phyloP scores from a whole-genome alignment of 2,888 invertebrate species.

The Linnaemya vulpina region DNA sequence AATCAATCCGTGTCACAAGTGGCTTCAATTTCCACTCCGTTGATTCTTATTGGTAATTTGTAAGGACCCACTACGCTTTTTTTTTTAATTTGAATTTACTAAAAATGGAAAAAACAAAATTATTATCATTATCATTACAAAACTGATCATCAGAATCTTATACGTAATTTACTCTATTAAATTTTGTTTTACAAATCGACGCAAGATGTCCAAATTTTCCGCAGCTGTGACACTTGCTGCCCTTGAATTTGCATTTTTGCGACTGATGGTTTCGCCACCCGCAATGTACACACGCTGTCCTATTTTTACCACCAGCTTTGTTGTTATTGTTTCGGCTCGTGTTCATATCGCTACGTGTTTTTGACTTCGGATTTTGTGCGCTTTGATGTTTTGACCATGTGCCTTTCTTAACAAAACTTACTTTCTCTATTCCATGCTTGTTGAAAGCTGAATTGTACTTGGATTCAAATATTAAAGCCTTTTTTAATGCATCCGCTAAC shows the following conservation, averaged over 20 bases:
- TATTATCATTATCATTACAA: not conserved
- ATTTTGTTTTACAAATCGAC: slow-evolving; percentile 4
- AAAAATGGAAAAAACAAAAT: slow-evolving; percentile 7
- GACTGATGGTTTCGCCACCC: slow-evolving; percentile 38
- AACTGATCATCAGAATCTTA: slow-evolving; percentile 5
- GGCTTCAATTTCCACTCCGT: slow-evolving; percentile 3
- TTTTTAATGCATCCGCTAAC: slow-evolving; percentile 1
- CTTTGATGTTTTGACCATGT: not conserved
- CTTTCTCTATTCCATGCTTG: not conserved
- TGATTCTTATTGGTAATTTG: slow-evolving; percentile 12
- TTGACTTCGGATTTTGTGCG: not conserved
- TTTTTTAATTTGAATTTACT: not conserved
- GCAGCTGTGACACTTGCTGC: slow-evolving; percentile 17
- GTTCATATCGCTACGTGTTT: not conserved
- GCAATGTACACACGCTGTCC: slow-evolving; percentile 14
- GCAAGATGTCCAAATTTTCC: slow-evolving; percentile 16
- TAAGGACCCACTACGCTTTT: not conserved
- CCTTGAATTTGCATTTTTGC: slow-evolving; percentile 20
- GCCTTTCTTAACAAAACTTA: slow-evolving; percentile 7
- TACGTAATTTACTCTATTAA: slow-evolving; percentile 15
- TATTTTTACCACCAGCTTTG: not conserved
- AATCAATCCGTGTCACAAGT: slow-evolving; percentile 23
- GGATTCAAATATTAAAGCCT: slow-evolving; percentile 34
- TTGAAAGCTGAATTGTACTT: slow-evolving; percentile 9
- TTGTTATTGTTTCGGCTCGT: not conserved